Percentiles rank a stretch among this genome's conserved stretches.
These are phyloP conservation scores for Turdus rufiventris DNA, from an alignment of 2,113 vertebrate genomes.

Conservation along the genomic window DNA sequence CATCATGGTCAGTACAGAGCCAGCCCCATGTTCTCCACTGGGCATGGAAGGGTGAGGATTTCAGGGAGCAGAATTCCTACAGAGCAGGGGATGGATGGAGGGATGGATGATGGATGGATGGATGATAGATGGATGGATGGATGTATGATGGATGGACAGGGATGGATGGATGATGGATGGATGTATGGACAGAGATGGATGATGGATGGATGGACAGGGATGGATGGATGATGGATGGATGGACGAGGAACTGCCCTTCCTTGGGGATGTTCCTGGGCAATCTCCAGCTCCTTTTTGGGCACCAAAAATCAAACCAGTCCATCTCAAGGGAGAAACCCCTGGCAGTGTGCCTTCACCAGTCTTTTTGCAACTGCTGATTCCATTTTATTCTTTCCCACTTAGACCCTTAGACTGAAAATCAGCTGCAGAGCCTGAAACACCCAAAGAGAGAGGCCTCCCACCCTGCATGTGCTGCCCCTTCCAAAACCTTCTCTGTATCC, in stretches of 20 bases:
- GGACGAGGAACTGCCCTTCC: not conserved
- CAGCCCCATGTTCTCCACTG: not conserved
- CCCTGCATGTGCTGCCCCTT: rapidly evolving
- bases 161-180: no score
- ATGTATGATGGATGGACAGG: no score
- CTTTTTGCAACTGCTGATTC: not conserved
- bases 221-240: not conserved
- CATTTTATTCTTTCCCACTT: not conserved
- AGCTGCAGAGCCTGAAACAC: not conserved
- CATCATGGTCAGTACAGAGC: rapidly evolving
- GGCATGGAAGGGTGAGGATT: not conserved
- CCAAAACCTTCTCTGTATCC: not conserved
- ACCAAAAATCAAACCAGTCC: not conserved
- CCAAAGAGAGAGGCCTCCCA: not conserved
- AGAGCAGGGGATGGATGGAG: not conserved
- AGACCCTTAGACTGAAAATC: not conserved
- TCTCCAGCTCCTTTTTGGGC: not conserved
- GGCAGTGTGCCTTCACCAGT: not conserved
- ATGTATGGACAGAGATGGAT: no score
- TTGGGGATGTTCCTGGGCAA: not conserved
- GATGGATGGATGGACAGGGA: no score
- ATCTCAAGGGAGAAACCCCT: not conserved
- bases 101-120: no score
- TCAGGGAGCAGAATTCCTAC: not conserved
- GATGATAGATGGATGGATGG: no score